Evolutionary conservation across 2,888 invertebrate species (phyloP), one percentile per base, ranked within the genome.

Genomic region (Abrostola triplasia): DNA sequence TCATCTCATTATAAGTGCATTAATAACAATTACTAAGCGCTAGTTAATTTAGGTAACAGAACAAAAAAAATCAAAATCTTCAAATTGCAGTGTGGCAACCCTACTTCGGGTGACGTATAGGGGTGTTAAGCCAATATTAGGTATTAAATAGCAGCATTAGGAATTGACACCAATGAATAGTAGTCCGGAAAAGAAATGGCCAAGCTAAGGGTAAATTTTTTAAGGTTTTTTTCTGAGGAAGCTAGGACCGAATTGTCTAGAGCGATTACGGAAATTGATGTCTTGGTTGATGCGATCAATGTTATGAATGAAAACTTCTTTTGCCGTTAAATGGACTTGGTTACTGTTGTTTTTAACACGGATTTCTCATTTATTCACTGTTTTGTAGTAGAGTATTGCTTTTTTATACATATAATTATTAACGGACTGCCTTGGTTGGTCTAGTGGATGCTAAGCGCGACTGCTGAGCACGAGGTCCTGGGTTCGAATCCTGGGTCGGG

Each of bases 111-210:
- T 79, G 71, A 78, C 54, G 48, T 66, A 78, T 79, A 64, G 74
- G 59, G 71, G 83, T 84, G 86, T 88, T 84, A 87, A 80, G 73
- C 80, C 83, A 84, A 86, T 87, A 87, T 86, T 83, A 83, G 85
- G 84, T 87, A 89, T 88, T 86, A 84, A 88, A 86, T 88, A 83
- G 83, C 68, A 73, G 78, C 77, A 83, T 87, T 86, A 83, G 74
- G 79, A 76, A 75, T 70, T 62, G 78, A 74, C 56, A 67, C 65
- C 80, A 74, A 64, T 73, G 78, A 81, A 78, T 77, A 77, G 77
- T 77, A 64, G 66, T 50, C 44, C 57, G 52, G 63, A 66, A 79
- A 74, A 77, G 50, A 73, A 70, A 75, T 75, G 55, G 47, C 53
- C 55, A 52, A n/a, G 38, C 52, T 58, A 44, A 6, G 60, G 51